These are phyloP conservation scores for Callocephalon fimbriatum DNA, from an alignment of 2,113 vertebrate genomes.

Conservation along the genomic window DNA sequence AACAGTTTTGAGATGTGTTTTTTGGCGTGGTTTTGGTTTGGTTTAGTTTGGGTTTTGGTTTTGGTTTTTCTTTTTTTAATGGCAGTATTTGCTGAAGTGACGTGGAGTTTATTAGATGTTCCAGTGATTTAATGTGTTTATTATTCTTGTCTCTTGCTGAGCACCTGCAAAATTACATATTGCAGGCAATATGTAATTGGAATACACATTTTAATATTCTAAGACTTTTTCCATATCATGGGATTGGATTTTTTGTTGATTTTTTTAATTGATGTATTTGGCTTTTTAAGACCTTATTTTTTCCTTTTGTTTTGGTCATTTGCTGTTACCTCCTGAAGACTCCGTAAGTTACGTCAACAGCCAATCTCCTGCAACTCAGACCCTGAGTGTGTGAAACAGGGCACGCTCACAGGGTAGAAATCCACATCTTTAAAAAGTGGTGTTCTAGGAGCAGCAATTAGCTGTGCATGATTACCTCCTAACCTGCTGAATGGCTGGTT, in stretches of 20 bases:
- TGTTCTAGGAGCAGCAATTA: constrained; percentile 49
- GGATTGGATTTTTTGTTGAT: not conserved
- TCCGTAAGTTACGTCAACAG: not conserved
- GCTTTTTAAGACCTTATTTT: not conserved
- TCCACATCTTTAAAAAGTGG: not conserved
- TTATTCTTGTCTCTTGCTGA: not conserved
- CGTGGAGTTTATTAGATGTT: not conserved
- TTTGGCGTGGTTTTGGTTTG: not conserved
- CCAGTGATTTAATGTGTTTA: not conserved
- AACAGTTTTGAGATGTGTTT: not conserved
- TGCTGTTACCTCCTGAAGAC: not conserved
- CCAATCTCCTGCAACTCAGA: not conserved
- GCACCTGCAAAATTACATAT: not conserved
- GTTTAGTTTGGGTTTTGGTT: not conserved
- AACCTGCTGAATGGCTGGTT: constrained; percentile 50
- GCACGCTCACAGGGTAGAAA: not conserved
- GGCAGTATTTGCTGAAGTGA: not conserved
- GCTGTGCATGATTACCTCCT: constrained; percentile 50
- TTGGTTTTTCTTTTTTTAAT: not conserved
- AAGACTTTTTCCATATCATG: not conserved
- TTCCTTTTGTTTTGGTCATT: not conserved
- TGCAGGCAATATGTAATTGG: not conserved
- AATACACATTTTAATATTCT: not conserved
- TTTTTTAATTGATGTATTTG: not conserved
- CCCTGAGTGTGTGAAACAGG: not conserved